Evolutionary conservation across 2,113 vertebrate species (phyloP).

Genomic region (Taxidea taxus): DNA sequence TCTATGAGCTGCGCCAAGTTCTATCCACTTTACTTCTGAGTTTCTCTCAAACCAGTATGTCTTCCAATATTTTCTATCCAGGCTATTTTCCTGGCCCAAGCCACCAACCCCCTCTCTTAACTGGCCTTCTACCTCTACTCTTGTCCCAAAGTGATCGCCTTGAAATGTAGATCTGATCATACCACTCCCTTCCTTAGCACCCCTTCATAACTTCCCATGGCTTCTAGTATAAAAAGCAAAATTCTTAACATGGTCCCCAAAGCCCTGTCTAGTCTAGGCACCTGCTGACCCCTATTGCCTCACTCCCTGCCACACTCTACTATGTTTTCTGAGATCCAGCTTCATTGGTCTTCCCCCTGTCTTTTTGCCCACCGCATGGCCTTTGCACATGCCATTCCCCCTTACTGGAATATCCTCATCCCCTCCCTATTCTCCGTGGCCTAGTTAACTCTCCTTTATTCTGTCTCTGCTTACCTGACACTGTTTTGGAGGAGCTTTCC

Average conservation of each 20-base stretch:
- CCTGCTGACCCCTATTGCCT: background rate
- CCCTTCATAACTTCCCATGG: background rate
- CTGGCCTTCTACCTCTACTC: background rate
- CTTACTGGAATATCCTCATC: too few species aligned
- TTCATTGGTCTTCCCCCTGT: rapidly evolving
- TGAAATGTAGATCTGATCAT: background rate
- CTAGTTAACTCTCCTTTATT: background rate
- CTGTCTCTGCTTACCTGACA: background rate
- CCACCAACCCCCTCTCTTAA: background rate
- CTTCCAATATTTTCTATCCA: background rate
- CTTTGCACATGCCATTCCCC: background rate
- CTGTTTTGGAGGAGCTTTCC: background rate
- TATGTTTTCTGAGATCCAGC: background rate
- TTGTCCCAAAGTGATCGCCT: background rate
- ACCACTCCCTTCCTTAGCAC: background rate
- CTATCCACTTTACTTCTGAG: background rate
- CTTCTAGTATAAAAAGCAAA: background rate
- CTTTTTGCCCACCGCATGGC: background rate
- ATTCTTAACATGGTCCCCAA: background rate
- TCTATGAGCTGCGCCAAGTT: background rate
- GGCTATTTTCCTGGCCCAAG: background rate
- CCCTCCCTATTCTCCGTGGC: background rate
- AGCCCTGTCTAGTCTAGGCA: background rate
- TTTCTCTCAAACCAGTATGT: background rate
- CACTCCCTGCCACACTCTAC: background rate